phyloP scores from a whole-genome alignment of 1,140 invertebrate genomes.

The Neomicropteryx cornuta region DNA sequence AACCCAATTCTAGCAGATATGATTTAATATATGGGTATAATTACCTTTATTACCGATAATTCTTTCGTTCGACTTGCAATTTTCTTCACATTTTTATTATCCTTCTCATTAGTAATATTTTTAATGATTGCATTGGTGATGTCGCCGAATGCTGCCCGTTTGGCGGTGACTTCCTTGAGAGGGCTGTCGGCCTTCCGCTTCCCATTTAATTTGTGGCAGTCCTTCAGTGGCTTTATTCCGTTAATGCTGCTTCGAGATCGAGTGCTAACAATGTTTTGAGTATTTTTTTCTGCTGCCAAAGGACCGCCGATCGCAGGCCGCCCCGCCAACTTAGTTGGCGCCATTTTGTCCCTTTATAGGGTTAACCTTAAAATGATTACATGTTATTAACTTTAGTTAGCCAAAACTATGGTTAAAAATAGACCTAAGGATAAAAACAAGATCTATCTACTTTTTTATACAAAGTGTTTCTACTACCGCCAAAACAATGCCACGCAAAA shows the following conservation, averaged over 20 bases:
- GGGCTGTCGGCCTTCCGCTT: conserved; percentile 48
- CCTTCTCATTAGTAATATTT: conserved; percentile 21
- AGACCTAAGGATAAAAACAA: too few relatives aligned
- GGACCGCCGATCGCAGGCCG: conserved; percentile 29
- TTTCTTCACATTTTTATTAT: conserved; percentile 32
- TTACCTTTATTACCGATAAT: conserved; percentile 36
- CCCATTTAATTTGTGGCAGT: conserved; percentile 24
- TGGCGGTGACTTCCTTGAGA: conserved; percentile 41
- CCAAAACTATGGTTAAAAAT: too few relatives aligned
- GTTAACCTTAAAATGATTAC: conserved; percentile 4
- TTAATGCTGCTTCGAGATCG: conserved; percentile 11
- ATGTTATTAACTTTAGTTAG: too few relatives aligned
- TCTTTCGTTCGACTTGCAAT: conserved; percentile 39
- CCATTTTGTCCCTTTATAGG: conserved; percentile 31
- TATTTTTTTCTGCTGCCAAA: conserved; percentile 28
- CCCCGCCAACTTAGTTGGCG: conserved; percentile 41
- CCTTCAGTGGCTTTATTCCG: conserved; percentile 14
- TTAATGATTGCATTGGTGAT: conserved; percentile 56
- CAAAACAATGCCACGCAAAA: too few relatives aligned
- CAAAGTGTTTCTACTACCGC: too few relatives aligned
- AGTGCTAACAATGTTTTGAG: conserved; percentile 25
- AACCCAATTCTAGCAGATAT: too few relatives aligned
- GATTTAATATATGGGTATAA: too few relatives aligned
- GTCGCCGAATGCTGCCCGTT: conserved; percentile 64
- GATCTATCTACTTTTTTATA: too few relatives aligned